Base-by-base conservation (phyloP, 2,113 vertebrate species). In the Poecilia latipinna region DNA sequence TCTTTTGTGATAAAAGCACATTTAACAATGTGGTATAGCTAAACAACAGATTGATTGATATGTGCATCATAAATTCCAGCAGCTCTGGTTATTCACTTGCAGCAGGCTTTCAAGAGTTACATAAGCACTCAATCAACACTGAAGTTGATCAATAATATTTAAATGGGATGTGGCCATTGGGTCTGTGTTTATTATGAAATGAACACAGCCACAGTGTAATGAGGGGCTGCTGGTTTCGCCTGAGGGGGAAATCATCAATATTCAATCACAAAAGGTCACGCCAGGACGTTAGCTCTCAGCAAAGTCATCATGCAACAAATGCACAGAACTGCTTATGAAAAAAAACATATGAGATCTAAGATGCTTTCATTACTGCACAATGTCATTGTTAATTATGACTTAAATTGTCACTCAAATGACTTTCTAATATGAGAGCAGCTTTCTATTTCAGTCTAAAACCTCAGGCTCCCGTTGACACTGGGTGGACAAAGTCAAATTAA, bases 161-260 rank as follows among this genome's bases (percentile, higher is more conserved):
- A 62, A 79, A 73, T 60, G 19, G n/a, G 39, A 77, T 39, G 76
- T 6, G 35, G 71, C 78, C 69, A 62, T 2, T n/a, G 68, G 65
- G 2, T 54, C 24, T 1, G 19, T 24, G 35, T 68, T 51, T 66
- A 44, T 74, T 78, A 79, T 66, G 54, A 84, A 82, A 79, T 60
- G 6, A 73, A 75, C 67, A 54, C 62, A 72, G 39, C 8, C 13
- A 69, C 13, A 72, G 37, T 67, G 33, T 67, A 54, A 75, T 77
- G 70, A 63, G 68, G 68, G 74, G 63, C 35, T 54, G 62, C 29
- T 8, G 51, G 24, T n/a, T 75, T 15, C 31, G 81, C 84, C 75
- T 15, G 75, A 69, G 68, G 77, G 44, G 51, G 51, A 35, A 12
- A 83, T 28, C 8, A 57, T 91, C 83, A 86, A 85, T 92, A 85